Conservation (phyloP, 2,113 vertebrate species). For the Semicossyphus pulcher region DNA sequence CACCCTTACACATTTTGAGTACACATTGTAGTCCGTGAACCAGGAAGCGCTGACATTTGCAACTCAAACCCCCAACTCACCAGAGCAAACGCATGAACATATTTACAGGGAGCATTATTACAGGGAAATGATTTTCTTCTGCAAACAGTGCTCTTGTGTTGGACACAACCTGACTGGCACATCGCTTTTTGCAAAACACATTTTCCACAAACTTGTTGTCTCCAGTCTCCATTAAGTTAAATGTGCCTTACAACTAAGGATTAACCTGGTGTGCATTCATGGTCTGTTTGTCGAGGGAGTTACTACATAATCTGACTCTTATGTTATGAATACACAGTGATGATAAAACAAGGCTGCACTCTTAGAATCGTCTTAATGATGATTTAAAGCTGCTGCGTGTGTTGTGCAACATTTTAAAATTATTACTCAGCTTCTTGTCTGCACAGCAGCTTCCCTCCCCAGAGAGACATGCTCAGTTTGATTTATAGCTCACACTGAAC, state of each 20-base stretch:
- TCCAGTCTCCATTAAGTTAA: not conserved
- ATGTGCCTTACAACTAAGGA: not conserved
- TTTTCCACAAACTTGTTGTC: not conserved
- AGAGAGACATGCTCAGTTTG: slow-evolving; percentile 2
- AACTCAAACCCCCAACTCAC: not conserved
- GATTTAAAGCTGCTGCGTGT: not conserved
- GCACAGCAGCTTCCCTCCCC: slow-evolving; percentile 1
- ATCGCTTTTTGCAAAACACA: no score
- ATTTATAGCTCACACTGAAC: slow-evolving; percentile 41
- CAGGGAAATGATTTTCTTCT: not conserved
- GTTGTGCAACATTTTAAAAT: not conserved
- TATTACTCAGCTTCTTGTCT: not conserved
- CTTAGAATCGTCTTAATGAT: not conserved
- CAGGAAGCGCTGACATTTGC: not conserved
- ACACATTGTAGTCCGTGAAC: not conserved
- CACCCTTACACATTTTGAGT: not conserved
- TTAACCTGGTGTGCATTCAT: not conserved
- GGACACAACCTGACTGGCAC: accelerated
- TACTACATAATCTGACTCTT: not conserved
- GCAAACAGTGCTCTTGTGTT: not conserved
- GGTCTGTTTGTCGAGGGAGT: slow-evolving; percentile 4
- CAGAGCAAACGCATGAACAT: not conserved
- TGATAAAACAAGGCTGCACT: slow-evolving; percentile 3
- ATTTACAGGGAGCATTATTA: not conserved
- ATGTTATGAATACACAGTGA: not conserved